Conservation (phyloP, 1,140 invertebrate genomes). For the Drosophila insularis region DNA sequence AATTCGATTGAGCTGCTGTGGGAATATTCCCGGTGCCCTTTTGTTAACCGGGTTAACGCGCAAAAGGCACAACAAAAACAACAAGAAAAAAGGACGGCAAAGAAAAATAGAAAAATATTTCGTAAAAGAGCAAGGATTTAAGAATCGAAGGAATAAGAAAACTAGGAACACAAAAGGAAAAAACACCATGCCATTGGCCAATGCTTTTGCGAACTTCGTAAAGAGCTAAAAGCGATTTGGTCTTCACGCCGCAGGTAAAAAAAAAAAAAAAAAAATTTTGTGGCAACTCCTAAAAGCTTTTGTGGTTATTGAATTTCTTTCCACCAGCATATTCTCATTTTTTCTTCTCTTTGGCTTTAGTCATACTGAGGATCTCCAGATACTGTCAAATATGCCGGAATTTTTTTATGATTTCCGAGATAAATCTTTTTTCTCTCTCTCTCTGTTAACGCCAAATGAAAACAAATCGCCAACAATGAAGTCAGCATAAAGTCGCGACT, state of each 20-base stretch:
- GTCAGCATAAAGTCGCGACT: constrained; percentile 60
- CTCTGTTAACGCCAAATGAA: constrained; percentile 39
- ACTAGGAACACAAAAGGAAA: constrained; percentile 12
- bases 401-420: constrained; percentile 74
- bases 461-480: constrained; percentile 54
- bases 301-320: constrained; percentile 63
- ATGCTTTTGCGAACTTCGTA: constrained; percentile 47
- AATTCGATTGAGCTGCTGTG: constrained; percentile 77
- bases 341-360: constrained; percentile 17
- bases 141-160: constrained; percentile 19
- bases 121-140: constrained; percentile 46
- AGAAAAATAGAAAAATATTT: constrained; percentile 47
- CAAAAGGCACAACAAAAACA: constrained; percentile 35
- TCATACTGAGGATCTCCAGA: constrained; percentile 25
- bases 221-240: constrained; percentile 64
- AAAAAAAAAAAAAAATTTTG: constrained; percentile 4
- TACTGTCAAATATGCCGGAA: constrained; percentile 68
- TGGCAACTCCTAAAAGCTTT: constrained; percentile 55
- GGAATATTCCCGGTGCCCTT: constrained; percentile 66
- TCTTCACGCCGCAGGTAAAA: constrained; percentile 18
- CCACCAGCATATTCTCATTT: constrained; percentile 20
- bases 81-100: background rate
- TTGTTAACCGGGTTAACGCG: constrained; percentile 61
- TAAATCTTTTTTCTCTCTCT: constrained; percentile 4
- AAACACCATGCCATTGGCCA: constrained; percentile 17